Evolutionary conservation across 1,140 invertebrate genomes (phyloP).

Genomic region (Penaeus indicus): DNA sequence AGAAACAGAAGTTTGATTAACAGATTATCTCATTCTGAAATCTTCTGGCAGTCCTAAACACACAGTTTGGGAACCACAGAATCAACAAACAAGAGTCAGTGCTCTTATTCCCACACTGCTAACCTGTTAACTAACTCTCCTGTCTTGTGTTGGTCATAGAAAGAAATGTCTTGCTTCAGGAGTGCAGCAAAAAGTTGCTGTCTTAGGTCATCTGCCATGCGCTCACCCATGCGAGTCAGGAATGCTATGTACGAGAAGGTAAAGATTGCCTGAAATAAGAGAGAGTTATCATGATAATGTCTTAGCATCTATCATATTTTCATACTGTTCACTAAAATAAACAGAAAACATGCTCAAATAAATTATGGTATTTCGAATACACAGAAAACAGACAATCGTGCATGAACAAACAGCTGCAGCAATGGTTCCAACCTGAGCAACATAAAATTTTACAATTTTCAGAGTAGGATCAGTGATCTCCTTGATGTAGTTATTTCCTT

Average conservation of each 20-base stretch:
- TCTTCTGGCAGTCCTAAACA: neutral
- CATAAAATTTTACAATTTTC: constrained; percentile 62
- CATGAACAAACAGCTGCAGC: neutral
- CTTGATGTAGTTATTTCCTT: constrained; percentile 73
- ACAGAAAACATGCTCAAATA: constrained; percentile 15
- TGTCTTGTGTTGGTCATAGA: constrained; percentile 91
- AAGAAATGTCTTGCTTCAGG: constrained; percentile 88
- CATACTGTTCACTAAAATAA: neutral
- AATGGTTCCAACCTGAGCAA: constrained; percentile 51
- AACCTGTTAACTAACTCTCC: constrained; percentile 89
- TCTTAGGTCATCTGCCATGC: constrained; percentile 84
- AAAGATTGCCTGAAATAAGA: constrained; percentile 80
- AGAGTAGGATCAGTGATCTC: constrained; percentile 79
- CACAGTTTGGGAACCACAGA: neutral
- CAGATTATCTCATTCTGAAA: neutral
- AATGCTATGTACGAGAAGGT: constrained; percentile 92
- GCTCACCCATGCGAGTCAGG: constrained; percentile 88
- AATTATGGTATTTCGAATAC: neutral
- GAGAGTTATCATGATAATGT: constrained; percentile 40
- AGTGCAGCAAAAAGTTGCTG: constrained; percentile 87
- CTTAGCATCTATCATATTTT: neutral
- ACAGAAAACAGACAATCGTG: neutral
- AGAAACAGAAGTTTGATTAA: no score
- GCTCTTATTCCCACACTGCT: neutral
- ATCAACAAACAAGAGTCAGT: neutral